Evolutionary conservation across 1,140 invertebrate genomes (phyloP), one percentile per base, ranked within the genome.

Genomic region (Cydia fagiglandana): DNA sequence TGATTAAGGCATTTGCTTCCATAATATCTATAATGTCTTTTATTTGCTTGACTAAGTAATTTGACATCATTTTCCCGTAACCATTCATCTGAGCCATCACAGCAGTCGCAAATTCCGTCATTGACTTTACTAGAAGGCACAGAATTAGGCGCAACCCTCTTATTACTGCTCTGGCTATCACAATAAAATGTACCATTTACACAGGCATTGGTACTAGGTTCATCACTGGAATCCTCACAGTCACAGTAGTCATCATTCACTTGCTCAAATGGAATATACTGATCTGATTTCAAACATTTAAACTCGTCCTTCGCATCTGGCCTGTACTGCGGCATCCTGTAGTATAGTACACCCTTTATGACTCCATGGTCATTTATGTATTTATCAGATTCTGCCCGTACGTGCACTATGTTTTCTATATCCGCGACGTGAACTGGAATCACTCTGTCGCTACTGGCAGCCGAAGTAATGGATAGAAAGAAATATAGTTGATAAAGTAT

Each of bases 161-260:
- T 88, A 77, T 90, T 91, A 34, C 83, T 84, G 41, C 88, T 88
- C 79, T 96, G 94, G 80, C 91, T 93, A 81, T 93, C 88, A 87
- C 97, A 98, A 86, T 96, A 96, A 92, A 99, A 99, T 15, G 94
- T 90, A 3, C 96, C 97, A 92, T 96, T 96, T 0, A 94, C 87
- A 91, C 98, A 99, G 20, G 98, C 98, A 86, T 95, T 95, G 6
- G 98, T 99, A 75, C 97, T 95, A 34, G 98, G 98, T 91, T 99
- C 98, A 91, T 99, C 98, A 77, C 95, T 96, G 24, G 97, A 97
- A 93, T 97, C 97, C 17, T 88, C 84, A 93, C 98, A 99, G 91
- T 99, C 98, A 94, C 98, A 99, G 86, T 97, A 99, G 90, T 99
- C 96, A 93, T 99, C 98, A 88, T 99, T 99, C 4, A 99, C 94